phyloP scores from a whole-genome alignment of 1,140 invertebrate species.

The Diorhabda sublineata region DNA sequence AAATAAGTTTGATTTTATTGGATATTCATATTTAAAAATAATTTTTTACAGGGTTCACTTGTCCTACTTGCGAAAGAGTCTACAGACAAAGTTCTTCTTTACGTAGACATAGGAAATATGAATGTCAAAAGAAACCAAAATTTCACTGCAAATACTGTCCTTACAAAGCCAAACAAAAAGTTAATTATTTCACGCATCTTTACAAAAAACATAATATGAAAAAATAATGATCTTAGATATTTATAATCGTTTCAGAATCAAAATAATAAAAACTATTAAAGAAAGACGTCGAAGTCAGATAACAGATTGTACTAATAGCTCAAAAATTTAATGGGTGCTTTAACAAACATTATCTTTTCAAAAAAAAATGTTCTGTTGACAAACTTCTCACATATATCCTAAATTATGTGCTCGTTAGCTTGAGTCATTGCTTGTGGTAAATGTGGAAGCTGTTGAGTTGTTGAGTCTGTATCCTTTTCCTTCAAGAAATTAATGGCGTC shows the following conservation, averaged over 20 bases:
- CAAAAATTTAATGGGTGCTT: neutral
- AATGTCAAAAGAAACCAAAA: conserved; percentile 63
- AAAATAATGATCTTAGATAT: neutral
- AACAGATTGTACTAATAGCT: neutral
- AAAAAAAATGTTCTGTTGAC: neutral
- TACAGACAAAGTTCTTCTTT: conserved; percentile 53
- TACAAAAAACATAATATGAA: conserved; percentile 15
- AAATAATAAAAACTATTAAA: neutral
- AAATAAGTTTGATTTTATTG: neutral
- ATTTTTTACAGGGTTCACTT: conserved; percentile 3
- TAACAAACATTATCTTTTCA: neutral
- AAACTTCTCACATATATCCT: neutral
- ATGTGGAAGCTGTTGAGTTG: neutral
- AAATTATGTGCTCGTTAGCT: neutral
- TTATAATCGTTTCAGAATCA: neutral
- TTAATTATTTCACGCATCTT: conserved; percentile 25
- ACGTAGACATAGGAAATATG: conserved; percentile 60
- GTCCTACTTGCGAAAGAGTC: conserved; percentile 47
- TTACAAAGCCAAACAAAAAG: conserved; percentile 35
- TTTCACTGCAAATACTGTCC: conserved; percentile 58
- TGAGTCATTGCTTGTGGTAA: neutral
- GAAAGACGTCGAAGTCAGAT: neutral
- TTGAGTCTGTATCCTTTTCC: neutral
- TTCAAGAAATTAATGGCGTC: neutral
- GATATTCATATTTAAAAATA: neutral